These are phyloP conservation scores for Eilema sororculum DNA, from an alignment of 2,888 invertebrate species.

Conservation along the genomic window DNA sequence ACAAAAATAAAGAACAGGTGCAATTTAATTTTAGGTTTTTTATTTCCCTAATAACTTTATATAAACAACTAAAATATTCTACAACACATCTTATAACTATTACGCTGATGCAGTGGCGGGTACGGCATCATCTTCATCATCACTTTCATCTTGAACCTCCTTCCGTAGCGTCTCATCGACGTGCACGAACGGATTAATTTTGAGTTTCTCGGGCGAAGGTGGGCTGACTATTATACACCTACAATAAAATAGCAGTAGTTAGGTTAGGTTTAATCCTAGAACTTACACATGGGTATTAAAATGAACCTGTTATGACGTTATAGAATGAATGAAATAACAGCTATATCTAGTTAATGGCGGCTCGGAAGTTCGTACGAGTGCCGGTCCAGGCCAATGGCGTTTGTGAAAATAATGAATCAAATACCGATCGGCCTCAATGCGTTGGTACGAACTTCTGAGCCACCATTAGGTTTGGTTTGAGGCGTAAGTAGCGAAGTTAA, in stretches of 20 bases:
- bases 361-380: too few relatives aligned
- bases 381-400: too few relatives aligned
- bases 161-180: slow-evolving; percentile 74
- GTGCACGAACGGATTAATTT: slow-evolving; percentile 88
- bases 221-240: slow-evolving; percentile 89
- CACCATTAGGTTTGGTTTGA: too few relatives aligned
- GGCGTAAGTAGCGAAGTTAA: background rate
- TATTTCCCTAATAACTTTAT: slow-evolving; percentile 44
- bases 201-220: slow-evolving; percentile 89
- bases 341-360: too few relatives aligned
- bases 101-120: slow-evolving; percentile 58
- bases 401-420: too few relatives aligned
- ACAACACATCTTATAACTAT: slow-evolving; percentile 35
- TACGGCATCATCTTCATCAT: slow-evolving; percentile 74
- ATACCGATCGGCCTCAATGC: too few relatives aligned
- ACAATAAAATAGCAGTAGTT: slow-evolving; percentile 33
- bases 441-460: too few relatives aligned
- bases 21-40: slow-evolving; percentile 28
- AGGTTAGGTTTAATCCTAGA: too few relatives aligned
- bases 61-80: slow-evolving; percentile 45
- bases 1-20: slow-evolving; percentile 10
- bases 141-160: slow-evolving; percentile 78
- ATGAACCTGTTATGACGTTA: too few relatives aligned
- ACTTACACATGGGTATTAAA: too few relatives aligned
- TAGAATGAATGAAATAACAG: background rate